Evolutionary conservation across 2,888 invertebrate genomes (phyloP), one percentile per base, ranked within the genome.

Genomic region (Priocnemis perturbator): DNA sequence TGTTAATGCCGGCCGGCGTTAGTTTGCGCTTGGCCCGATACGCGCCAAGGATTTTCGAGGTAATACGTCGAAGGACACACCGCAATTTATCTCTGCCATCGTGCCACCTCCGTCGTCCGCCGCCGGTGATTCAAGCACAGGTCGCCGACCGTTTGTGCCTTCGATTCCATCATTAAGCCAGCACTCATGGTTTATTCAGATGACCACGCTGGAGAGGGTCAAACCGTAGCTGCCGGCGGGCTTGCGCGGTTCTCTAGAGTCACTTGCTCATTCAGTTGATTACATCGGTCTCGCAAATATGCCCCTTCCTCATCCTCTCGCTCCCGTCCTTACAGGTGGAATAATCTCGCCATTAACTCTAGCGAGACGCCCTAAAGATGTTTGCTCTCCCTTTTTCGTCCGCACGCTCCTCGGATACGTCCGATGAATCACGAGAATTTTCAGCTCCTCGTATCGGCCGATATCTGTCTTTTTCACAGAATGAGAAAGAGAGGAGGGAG

Each of bases 141-240:
- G 53, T 73, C 68, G 67, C 47, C 52, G 52, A 23, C 74, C 73
- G 73, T 79, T 78, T 79, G 78, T 79, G 79, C 69, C 78, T 84
- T 83, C 83, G 83, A 84, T 85, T 85, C 75, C 76, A 77, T 85
- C 85, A 85, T 85, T 85, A 83, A 81, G 81, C 79, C 77, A 74
- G 78, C 76, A 79, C 82, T 86, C 85, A 85, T 86, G 84, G 79
- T 85, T 86, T 86, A 86, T 86, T 86, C 85, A 86, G 83, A 82
- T 84, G 84, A 83, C 82, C 83, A 80, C 79, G 74, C 61, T 69
- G 69, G 76, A 66, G 74, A 67, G 72, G 77, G 65, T 76, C 73
- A 70, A 66, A 70, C 69, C 73, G 76, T 68, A 67, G 69, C 62
- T 73, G 58, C 61, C 72, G 67, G 65, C 62, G 73, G 73, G 76